Conservation (phyloP, 2,888 invertebrate species). For the Dynastes maya region DNA sequence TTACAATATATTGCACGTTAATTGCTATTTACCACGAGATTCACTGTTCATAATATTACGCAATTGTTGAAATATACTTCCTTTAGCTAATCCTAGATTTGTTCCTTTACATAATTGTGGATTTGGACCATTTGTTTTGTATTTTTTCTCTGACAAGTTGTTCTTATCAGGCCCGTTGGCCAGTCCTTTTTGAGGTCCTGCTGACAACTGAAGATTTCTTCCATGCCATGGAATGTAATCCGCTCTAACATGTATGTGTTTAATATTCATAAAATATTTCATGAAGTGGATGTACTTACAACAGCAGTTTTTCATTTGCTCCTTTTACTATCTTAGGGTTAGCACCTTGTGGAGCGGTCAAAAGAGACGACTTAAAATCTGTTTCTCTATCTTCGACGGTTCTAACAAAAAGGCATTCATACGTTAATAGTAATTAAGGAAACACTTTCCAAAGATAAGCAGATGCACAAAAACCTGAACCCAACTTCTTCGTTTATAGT, state of each 20-base stretch:
- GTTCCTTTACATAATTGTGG: conserved; percentile 81
- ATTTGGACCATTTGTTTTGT: conserved; percentile 79
- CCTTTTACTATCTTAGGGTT: conserved; percentile 83
- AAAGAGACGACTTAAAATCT: conserved; percentile 76
- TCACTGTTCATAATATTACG: conserved; percentile 71
- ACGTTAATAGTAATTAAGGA: too few relatives aligned
- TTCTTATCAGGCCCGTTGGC: conserved; percentile 74
- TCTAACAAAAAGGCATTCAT: conserved; percentile 53
- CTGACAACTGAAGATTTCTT: conserved; percentile 78
- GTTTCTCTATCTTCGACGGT: conserved; percentile 65
- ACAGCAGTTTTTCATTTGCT: conserved; percentile 82
- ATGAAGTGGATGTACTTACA: conserved; percentile 75
- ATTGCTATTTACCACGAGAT: conserved; percentile 71
- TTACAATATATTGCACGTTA: conserved; percentile 62
- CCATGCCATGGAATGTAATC: conserved; percentile 91
- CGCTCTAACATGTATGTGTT: conserved; percentile 72
- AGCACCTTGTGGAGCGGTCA: conserved; percentile 77
- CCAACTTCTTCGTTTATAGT: too few relatives aligned
- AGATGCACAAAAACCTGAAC: too few relatives aligned
- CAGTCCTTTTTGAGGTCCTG: conserved; percentile 70
- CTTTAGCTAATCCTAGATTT: conserved; percentile 81
- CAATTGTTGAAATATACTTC: conserved; percentile 84
- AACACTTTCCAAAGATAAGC: too few relatives aligned
- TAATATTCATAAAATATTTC: neutral
- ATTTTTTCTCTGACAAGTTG: conserved; percentile 64